A percentile compares a stretch with the other conserved stretches of the same genome.
Evolutionary conservation across 2,113 vertebrate genomes (phyloP).

Genomic region (Chascanopsetta lugubris): DNA sequence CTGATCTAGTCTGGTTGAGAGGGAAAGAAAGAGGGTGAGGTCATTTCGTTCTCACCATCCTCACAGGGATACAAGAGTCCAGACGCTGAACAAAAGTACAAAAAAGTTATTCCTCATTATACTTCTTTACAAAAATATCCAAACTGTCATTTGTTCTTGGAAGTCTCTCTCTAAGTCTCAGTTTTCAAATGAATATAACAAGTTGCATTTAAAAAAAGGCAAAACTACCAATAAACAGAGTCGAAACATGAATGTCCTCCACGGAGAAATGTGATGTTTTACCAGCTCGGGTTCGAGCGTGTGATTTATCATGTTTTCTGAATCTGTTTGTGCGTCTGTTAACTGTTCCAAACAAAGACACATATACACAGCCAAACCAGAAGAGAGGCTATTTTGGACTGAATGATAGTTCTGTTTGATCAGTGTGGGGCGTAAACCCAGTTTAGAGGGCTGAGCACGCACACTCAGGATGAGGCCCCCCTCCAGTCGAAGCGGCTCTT

Average conservation of each 20-base stretch:
- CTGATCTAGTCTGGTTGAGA: slow-evolving; percentile 36
- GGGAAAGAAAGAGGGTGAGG: slow-evolving; percentile 23
- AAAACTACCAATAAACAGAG: neutral
- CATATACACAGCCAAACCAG: slow-evolving; percentile 16
- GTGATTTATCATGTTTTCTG: neutral
- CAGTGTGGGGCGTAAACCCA: slow-evolving; percentile 43
- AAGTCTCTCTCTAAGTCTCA: too few relatives aligned
- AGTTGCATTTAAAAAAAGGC: too few relatives aligned
- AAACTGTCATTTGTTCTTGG: too few relatives aligned
- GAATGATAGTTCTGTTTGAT: slow-evolving; percentile 55
- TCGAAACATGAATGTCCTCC: too few relatives aligned
- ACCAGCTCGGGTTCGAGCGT: too few relatives aligned
- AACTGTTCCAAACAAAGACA: slow-evolving; percentile 18
- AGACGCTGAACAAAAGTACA: neutral
- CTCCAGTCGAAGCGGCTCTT: slow-evolving; percentile 68
- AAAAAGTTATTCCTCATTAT: neutral
- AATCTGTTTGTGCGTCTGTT: neutral
- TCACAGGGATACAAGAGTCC: slow-evolving; percentile 36
- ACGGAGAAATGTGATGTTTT: neutral
- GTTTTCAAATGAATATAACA: too few relatives aligned
- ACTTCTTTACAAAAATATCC: too few relatives aligned
- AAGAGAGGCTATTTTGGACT: slow-evolving; percentile 51
- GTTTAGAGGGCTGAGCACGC: slow-evolving; percentile 67
- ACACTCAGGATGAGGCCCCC: slow-evolving; percentile 69
- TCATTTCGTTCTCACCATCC: slow-evolving; percentile 2